Conservation (phyloP, 2,797 vertebrate species). For the Leptodactylus fallax region DNA sequence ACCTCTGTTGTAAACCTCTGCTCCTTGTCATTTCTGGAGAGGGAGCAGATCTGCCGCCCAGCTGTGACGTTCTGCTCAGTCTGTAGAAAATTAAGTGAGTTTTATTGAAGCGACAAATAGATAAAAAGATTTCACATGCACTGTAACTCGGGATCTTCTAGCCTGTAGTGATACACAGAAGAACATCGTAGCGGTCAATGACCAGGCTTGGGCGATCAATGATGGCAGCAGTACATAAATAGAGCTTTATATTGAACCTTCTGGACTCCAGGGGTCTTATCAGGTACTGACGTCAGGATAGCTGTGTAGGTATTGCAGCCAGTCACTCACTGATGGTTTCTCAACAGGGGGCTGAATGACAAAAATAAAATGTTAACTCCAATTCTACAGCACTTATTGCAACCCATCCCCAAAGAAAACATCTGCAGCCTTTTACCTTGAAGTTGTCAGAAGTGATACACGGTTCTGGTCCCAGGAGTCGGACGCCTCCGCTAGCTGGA, state of each 20-base stretch:
- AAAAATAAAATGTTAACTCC: background rate
- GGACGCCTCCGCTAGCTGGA: slow-evolving; percentile 29
- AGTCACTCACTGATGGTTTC: slow-evolving; percentile 25
- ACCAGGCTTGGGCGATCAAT: background rate
- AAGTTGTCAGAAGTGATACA: background rate
- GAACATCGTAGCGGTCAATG: background rate
- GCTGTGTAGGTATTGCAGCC: slow-evolving; percentile 40
- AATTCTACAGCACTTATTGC: background rate
- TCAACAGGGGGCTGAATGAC: slow-evolving; percentile 11
- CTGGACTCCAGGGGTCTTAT: background rate
- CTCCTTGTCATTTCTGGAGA: background rate
- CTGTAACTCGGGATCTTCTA: background rate
- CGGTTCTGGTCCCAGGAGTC: background rate
- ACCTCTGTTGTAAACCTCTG: background rate
- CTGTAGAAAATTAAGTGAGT: background rate
- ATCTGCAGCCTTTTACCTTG: slow-evolving; percentile 3
- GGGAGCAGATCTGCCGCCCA: background rate
- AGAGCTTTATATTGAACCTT: background rate
- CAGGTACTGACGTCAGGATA: background rate
- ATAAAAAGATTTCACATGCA: background rate
- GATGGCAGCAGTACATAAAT: background rate
- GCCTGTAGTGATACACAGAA: no score
- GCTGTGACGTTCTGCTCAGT: background rate
- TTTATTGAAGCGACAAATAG: background rate
- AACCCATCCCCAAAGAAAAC: background rate